Evolutionary conservation across 1,140 invertebrate genomes (phyloP).

Genomic region (Nixonia krombeini): DNA sequence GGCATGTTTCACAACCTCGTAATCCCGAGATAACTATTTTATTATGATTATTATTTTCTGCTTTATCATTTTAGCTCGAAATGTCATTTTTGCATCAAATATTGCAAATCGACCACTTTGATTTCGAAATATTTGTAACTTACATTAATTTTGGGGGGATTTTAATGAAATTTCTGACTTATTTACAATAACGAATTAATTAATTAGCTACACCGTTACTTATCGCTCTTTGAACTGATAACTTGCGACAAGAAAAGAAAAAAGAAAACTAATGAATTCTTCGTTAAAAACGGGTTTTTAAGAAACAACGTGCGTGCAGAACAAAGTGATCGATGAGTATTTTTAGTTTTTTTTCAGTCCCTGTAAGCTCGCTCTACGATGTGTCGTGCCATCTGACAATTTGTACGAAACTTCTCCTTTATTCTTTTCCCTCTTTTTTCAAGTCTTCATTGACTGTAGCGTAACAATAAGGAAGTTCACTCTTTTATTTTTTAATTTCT

Average conservation of each 20-base stretch:
- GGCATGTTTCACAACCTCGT: conserved; percentile 46
- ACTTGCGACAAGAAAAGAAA: conserved; percentile 5
- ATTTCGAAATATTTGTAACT: too few relatives aligned
- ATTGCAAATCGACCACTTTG: too few relatives aligned
- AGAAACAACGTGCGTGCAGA: conserved; percentile 49
- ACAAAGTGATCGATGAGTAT: conserved; percentile 53
- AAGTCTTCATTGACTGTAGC: conserved; percentile 28
- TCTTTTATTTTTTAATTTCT: background rate
- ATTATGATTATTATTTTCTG: conserved; percentile 40
- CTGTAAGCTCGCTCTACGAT: conserved; percentile 30
- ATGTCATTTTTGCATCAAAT: background rate
- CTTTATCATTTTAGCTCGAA: conserved; percentile 30
- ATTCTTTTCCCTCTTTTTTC: conserved; percentile 33
- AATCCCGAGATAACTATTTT: conserved; percentile 46
- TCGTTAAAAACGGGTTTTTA: conserved; percentile 49
- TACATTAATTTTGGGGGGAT: too few relatives aligned
- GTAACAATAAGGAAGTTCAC: conserved; percentile 17
- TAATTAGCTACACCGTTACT: too few relatives aligned
- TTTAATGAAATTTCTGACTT: too few relatives aligned
- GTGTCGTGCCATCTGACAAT: conserved; percentile 57
- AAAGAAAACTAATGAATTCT: conserved; percentile 25
- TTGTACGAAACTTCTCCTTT: conserved; percentile 44
- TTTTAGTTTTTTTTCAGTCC: conserved; percentile 46
- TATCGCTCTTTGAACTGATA: too few relatives aligned
- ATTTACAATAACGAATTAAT: too few relatives aligned